phyloP scores from a whole-genome alignment of 2,888 invertebrate genomes.

The Anthrax anthrax region DNA sequence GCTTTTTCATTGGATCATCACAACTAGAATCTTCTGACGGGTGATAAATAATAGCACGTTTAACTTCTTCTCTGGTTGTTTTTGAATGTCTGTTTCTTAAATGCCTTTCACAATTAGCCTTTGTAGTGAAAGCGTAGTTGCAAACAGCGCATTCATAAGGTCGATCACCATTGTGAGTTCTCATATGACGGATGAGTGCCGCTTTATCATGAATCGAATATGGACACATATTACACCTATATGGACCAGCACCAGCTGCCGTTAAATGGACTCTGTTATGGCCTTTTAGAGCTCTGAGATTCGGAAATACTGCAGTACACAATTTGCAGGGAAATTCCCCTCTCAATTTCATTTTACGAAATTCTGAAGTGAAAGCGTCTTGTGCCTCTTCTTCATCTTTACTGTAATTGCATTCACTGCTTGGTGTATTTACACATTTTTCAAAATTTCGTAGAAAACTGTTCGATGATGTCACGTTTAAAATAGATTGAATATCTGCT shows the following conservation, averaged over 20 bases:
- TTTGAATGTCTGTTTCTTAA: slow-evolving; percentile 82
- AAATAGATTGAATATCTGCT: slow-evolving; percentile 73
- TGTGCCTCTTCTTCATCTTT: slow-evolving; percentile 59
- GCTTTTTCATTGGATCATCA: slow-evolving; percentile 47
- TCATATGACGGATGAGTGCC: slow-evolving; percentile 78
- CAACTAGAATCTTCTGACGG: slow-evolving; percentile 73
- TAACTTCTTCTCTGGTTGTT: slow-evolving; percentile 73
- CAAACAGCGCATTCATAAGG: slow-evolving; percentile 93
- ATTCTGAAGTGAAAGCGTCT: slow-evolving; percentile 70
- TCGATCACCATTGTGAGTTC: slow-evolving; percentile 88
- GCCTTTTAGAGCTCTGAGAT: slow-evolving; percentile 76
- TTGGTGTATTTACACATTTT: slow-evolving; percentile 32
- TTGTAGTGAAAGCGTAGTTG: slow-evolving; percentile 91
- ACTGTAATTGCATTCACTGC: slow-evolving; percentile 30
- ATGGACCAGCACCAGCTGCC: slow-evolving; percentile 62
- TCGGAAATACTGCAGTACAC: slow-evolving; percentile 79
- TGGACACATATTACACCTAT: slow-evolving; percentile 86
- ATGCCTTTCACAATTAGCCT: slow-evolving; percentile 93
- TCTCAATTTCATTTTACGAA: slow-evolving; percentile 75
- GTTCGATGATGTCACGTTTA: slow-evolving; percentile 54
- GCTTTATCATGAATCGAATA: slow-evolving; percentile 76
- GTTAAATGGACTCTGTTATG: slow-evolving; percentile 77
- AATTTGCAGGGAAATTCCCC: slow-evolving; percentile 83
- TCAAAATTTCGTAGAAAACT: slow-evolving; percentile 49
- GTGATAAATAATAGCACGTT: slow-evolving; percentile 74